phyloP scores from a whole-genome alignment of 1,140 invertebrate species.

The Drosophila gunungcola region DNA sequence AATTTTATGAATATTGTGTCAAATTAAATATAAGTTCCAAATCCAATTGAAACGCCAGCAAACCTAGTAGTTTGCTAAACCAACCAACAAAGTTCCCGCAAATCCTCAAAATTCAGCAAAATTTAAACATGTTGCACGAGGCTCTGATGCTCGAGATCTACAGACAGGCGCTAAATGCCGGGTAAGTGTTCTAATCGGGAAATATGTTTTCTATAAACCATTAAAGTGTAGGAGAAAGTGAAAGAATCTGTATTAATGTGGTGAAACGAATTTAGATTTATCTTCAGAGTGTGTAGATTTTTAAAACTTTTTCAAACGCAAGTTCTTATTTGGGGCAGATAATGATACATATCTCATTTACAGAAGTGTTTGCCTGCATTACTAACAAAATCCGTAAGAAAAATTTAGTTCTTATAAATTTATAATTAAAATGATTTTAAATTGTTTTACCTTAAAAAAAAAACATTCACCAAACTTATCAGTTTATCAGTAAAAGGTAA shows the following conservation, averaged over 20 bases:
- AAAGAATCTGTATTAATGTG: neutral
- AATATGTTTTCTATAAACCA: neutral
- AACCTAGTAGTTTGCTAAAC: conserved; percentile 23
- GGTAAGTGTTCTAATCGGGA: conserved; percentile 64
- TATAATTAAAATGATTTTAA: too few species aligned
- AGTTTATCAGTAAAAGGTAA: too few species aligned
- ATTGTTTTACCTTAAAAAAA: too few species aligned
- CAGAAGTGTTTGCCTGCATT: too few species aligned
- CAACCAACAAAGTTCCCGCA: conserved; percentile 13
- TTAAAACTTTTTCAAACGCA: too few species aligned
- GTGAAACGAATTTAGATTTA: neutral
- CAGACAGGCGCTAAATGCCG: conserved; percentile 84
- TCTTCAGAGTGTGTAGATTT: neutral
- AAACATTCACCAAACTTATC: too few species aligned
- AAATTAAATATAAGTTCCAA: conserved; percentile 64
- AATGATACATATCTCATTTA: too few species aligned
- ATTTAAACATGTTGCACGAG: conserved; percentile 84
- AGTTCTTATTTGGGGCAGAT: too few species aligned
- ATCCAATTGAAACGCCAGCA: conserved; percentile 12
- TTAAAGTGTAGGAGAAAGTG: neutral
- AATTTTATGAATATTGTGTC: conserved; percentile 70
- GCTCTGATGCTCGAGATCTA: conserved; percentile 84
- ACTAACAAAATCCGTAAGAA: too few species aligned
- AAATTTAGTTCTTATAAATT: too few species aligned
- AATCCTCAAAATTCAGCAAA: conserved; percentile 82